These are phyloP conservation scores for Trachemys scripta DNA, from an alignment of 2,113 vertebrate genomes.

Conservation along the genomic window DNA sequence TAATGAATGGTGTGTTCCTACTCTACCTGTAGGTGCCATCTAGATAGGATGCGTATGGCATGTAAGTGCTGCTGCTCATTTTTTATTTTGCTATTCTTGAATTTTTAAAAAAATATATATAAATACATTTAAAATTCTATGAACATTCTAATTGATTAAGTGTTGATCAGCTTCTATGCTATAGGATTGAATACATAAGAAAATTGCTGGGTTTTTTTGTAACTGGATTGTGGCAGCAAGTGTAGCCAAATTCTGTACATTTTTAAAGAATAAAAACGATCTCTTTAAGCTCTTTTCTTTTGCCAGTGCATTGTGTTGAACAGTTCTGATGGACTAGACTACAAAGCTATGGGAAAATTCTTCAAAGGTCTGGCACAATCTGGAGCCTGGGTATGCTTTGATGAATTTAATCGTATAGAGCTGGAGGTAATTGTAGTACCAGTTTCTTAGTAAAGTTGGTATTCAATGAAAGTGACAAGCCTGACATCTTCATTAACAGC, in stretches of 20 bases:
- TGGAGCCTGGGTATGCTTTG: slow-evolving; percentile 78
- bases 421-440: slow-evolving; percentile 80
- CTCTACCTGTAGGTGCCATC: not conserved
- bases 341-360: slow-evolving; percentile 80
- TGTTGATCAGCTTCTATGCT: not conserved
- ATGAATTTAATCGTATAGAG: slow-evolving; percentile 81
- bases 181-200: not conserved
- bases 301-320: slow-evolving; percentile 48
- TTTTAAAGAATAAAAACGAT: slow-evolving; percentile 14
- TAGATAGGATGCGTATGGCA: not conserved
- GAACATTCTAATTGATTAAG: slow-evolving; percentile 1
- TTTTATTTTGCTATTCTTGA: not conserved
- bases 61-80: not conserved
- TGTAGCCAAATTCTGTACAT: slow-evolving; percentile 32
- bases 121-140: slow-evolving; percentile 31
- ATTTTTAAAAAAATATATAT: not conserved
- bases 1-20: not conserved
- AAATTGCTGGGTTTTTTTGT: not conserved
- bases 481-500: slow-evolving; percentile 83
- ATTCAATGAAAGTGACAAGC: slow-evolving; percentile 78
- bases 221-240: not conserved
- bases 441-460: slow-evolving; percentile 79
- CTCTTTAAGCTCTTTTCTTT: slow-evolving; percentile 57
- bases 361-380: slow-evolving; percentile 77
- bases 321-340: slow-evolving; percentile 65